Conservation (phyloP, 2,888 invertebrate genomes). For the Tribolium freemani region DNA sequence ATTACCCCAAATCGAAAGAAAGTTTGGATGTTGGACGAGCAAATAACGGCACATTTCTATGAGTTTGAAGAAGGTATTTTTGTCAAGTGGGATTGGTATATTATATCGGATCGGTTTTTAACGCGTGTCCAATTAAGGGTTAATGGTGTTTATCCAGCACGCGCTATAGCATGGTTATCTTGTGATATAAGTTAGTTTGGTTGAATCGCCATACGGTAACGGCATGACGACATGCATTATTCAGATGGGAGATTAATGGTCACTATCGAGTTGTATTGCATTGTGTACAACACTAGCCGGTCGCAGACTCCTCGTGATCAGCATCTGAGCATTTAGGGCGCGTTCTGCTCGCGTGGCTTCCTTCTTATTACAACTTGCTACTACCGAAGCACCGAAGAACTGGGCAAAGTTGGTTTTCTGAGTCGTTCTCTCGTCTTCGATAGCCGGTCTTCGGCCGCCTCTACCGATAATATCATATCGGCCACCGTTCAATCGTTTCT, state of each 20-base stretch:
- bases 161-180: slow-evolving; percentile 56
- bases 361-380: slow-evolving; percentile 34
- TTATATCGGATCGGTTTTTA: slow-evolving; percentile 17
- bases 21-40: slow-evolving; percentile 3
- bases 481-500: slow-evolving; percentile 66
- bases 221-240: slow-evolving; percentile 61
- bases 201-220: slow-evolving; percentile 57
- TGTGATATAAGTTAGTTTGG: slow-evolving; percentile 57
- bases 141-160: slow-evolving; percentile 57
- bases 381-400: slow-evolving; percentile 2
- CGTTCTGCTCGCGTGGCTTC: slow-evolving; percentile 51
- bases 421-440: slow-evolving; percentile 45
- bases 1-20: slow-evolving; percentile 33
- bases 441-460: slow-evolving; percentile 54
- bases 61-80: slow-evolving; percentile 10
- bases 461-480: slow-evolving; percentile 64
- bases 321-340: slow-evolving; percentile 50
- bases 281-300: slow-evolving; percentile 55
- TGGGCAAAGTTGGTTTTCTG: slow-evolving; percentile 31
- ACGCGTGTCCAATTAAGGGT: slow-evolving; percentile 49
- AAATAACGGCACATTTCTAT: background rate
- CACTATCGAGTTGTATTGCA: slow-evolving; percentile 58
- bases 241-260: slow-evolving; percentile 60
- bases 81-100: background rate
- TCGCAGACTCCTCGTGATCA: slow-evolving; percentile 50